These are phyloP conservation scores for Amblyteles armatorius DNA, from an alignment of 2,888 invertebrate genomes.

Conservation along the genomic window DNA sequence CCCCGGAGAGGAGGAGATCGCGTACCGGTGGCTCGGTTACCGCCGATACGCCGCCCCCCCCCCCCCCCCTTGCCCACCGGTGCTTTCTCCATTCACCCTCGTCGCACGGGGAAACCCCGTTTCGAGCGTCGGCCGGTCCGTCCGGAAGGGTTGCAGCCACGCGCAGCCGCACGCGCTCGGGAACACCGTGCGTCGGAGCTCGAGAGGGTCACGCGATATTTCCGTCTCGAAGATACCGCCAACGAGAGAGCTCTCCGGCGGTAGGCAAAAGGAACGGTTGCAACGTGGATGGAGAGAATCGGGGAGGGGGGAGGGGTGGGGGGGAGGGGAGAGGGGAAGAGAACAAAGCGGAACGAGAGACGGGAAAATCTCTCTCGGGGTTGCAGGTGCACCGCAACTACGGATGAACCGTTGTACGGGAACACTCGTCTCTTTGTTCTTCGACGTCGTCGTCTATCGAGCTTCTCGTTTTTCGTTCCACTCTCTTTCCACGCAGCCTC, in stretches of 20 bases:
- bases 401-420: constrained; percentile 18
- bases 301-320: not conserved
- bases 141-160: constrained; percentile 20
- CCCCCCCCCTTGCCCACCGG: not conserved
- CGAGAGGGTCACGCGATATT: constrained; percentile 38
- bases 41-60: constrained; percentile 10
- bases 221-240: constrained; percentile 16
- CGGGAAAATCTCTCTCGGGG: constrained; percentile 23
- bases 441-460: constrained; percentile 35
- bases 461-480: constrained; percentile 9
- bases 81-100: constrained; percentile 35
- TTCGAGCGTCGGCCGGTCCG: constrained; percentile 36
- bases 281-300: not conserved
- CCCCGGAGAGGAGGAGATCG: not conserved
- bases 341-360: constrained; percentile 13
- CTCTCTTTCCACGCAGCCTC: not conserved
- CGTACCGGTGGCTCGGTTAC: constrained; percentile 7
- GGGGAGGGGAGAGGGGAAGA: not conserved
- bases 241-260: not conserved
- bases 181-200: no score
- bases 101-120: not conserved
- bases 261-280: not conserved
- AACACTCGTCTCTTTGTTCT: constrained; percentile 44
- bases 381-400: constrained; percentile 25
- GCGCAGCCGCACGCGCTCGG: constrained; percentile 3